Base-by-base conservation (phyloP, 2,888 invertebrate species). In the Chelonus formosanus region DNA sequence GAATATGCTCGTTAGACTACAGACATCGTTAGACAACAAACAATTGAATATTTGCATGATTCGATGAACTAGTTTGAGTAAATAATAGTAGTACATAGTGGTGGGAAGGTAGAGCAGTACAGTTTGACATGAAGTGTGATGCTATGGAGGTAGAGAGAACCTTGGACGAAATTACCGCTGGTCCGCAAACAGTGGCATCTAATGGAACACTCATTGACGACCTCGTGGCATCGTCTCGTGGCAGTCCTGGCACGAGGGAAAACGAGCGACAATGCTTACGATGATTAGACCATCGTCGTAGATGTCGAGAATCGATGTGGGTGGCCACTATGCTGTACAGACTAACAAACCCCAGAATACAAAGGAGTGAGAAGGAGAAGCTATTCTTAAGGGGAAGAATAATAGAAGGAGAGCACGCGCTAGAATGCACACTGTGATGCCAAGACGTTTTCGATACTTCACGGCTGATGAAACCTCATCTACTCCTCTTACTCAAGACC, bases 191-290 rank as follows among this genome's bases (percentile, higher is more conserved):
- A 75, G 72, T 75, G 73, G 72, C 74, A 73, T 70, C 73, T 78
- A 78, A 79, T 80, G 78, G 75, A 70, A 66, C 68, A 71, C 70
- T 76, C 75, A 76, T 78, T 77, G 73, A 75, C 69, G 72, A 69
- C 61, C 20, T 35, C 55, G 47, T 53, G 32, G 60, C 53, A 31
- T 45, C 40, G 54, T 66, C 55, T 56, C 45, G 40, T 64, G 56
- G 47, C 48, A 64, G 54, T 55, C 52, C 43, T 62, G 53, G 65
- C 45, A 64, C 59, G 69, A 64, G 61, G 61, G 55, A 63, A 70
- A 69, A 69, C 63, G 43, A 67, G 63, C 71, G 73, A 79, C 76
- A 79, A 79, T 78, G 73, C 71, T 71, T 56, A 70, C 69, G 76
- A 77, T 77, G 76, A 79, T 79, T 79, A 76, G 75, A 77, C 75